Percentiles rank a stretch among this genome's conserved stretches.
These are phyloP conservation scores for Ceyx erithaca DNA, from an alignment of 2,797 vertebrate genomes.

Conservation along the genomic window DNA sequence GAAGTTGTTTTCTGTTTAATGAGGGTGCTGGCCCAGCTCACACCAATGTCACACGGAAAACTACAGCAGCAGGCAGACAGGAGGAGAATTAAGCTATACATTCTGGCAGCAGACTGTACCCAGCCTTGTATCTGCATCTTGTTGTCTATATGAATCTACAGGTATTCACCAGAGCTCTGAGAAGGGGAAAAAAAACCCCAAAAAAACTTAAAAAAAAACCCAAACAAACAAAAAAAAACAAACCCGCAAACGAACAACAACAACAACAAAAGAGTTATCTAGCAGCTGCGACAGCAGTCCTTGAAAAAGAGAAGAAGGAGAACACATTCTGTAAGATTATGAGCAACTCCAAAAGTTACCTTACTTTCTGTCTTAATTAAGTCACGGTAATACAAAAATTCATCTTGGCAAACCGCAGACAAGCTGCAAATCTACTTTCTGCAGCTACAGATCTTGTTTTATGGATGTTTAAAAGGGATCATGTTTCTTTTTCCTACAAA, in stretches of 20 bases:
- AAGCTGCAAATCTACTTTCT: neutral
- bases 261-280: too few species aligned
- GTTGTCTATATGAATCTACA: too few species aligned
- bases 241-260: too few species aligned
- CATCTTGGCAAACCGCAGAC: neutral
- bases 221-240: too few species aligned
- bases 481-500: neutral
- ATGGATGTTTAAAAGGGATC: neutral
- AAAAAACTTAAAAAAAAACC: too few species aligned
- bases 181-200: too few species aligned
- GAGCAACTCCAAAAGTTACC: neutral
- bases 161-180: too few species aligned
- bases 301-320: neutral
- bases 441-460: neutral
- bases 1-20: neutral
- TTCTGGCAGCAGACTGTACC: too few species aligned
- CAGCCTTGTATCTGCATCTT: too few species aligned
- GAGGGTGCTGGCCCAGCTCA: neutral
- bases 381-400: neutral
- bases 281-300: too few species aligned
- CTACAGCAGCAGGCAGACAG: accelerated
- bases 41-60: neutral
- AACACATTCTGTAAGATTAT: neutral
- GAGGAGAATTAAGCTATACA: too few species aligned
- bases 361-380: neutral